phyloP scores from a whole-genome alignment of 2,888 invertebrate species.

The Cheilosia pagana region DNA sequence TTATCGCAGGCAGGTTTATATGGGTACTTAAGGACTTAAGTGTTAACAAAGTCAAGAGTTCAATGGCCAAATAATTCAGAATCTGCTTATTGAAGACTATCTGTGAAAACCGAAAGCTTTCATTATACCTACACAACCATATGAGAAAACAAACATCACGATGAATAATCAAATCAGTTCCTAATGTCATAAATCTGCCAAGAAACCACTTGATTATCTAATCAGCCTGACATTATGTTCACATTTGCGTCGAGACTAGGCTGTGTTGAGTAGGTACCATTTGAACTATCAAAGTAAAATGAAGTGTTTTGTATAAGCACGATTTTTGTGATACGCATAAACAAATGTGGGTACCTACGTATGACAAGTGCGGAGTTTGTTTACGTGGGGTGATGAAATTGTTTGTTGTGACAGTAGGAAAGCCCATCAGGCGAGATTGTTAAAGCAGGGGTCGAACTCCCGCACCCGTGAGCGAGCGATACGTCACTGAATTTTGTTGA shows the following conservation, averaged over 20 bases:
- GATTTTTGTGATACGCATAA: not conserved
- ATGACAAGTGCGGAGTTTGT: conserved; percentile 16
- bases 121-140: not conserved
- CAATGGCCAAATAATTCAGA: conserved; percentile 24
- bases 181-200: conserved; percentile 42
- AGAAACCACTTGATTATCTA: conserved; percentile 41
- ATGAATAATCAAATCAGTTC: conserved; percentile 36
- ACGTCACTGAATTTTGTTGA: no score
- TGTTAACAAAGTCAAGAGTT: not conserved
- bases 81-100: not conserved
- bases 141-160: not conserved
- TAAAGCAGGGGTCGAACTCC: no score
- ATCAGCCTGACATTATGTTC: conserved; percentile 36
- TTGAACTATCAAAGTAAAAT: conserved; percentile 12
- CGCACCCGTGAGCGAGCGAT: no score
- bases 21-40: not conserved
- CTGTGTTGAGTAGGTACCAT: conserved; percentile 24
- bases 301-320: conserved; percentile 37
- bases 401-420: not conserved
- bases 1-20: conserved; percentile 16
- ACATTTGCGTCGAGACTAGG: not conserved
- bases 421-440: not conserved
- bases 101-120: not conserved
- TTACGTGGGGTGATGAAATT: not conserved
- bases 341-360: not conserved